Percentiles rank a stretch among this genome's conserved stretches.
Evolutionary conservation across 2,797 vertebrate species (phyloP).

Genomic region (Anguilla megastoma): DNA sequence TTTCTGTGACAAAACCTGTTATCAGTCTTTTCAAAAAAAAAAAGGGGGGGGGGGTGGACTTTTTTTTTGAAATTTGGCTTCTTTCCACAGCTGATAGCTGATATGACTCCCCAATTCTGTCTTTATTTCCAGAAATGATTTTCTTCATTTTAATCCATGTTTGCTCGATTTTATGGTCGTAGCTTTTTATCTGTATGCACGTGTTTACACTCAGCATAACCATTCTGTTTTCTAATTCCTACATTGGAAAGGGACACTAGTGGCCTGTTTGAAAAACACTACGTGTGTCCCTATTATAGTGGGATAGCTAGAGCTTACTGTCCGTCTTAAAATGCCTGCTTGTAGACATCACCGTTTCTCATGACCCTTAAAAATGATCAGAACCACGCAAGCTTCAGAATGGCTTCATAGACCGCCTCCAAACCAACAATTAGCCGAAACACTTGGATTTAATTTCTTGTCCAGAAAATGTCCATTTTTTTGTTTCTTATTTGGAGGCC

Average conservation of each 20-base stretch:
- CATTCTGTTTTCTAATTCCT: neutral
- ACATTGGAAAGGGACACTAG: too few species aligned
- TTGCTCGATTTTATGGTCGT: neutral
- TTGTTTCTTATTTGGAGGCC: neutral
- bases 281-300: neutral
- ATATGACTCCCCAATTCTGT: neutral
- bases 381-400: neutral
- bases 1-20: neutral
- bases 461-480: neutral
- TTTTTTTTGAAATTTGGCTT: too few species aligned
- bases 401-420: neutral
- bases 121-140: neutral
- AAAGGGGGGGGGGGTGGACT: too few species aligned
- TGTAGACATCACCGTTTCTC: neutral
- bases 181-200: neutral
- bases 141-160: neutral
- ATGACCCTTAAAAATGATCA: neutral
- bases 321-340: neutral
- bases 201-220: neutral
- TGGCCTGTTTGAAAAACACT: neutral
- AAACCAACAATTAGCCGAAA: neutral
- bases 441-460: neutral
- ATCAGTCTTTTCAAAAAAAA: neutral
- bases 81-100: too few species aligned
- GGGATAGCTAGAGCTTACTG: neutral